phyloP scores from a whole-genome alignment of 2,113 vertebrate species.

The Melanostigma gelatinosum region DNA sequence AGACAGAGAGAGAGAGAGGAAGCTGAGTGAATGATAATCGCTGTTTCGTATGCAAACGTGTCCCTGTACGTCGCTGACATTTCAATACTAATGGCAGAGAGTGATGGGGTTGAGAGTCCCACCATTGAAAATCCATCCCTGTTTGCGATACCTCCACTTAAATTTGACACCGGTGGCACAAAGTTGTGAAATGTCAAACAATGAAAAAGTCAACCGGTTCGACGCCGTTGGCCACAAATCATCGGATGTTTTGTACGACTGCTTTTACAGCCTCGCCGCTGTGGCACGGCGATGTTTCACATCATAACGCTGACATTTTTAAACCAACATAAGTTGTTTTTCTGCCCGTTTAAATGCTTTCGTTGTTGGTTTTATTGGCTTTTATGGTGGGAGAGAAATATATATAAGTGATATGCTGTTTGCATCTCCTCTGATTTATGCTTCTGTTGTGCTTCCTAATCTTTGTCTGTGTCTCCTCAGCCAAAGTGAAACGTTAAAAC shows the following conservation, averaged over 20 bases:
- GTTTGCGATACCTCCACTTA: not conserved
- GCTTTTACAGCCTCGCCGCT: not conserved
- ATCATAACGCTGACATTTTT: not conserved
- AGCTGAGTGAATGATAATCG: conserved; percentile 73
- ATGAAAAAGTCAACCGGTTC: not conserved
- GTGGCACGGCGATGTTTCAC: not conserved
- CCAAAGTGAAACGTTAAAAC: not conserved
- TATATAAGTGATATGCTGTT: not conserved
- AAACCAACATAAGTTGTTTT: not conserved
- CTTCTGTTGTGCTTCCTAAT: not conserved
- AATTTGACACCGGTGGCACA: conserved; percentile 16
- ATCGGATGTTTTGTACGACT: not conserved
- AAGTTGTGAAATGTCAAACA: conserved; percentile 34
- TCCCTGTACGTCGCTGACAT: conserved; percentile 57
- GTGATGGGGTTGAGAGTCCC: not conserved
- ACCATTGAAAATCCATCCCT: conserved; percentile 1
- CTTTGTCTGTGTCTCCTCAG: too few species aligned
- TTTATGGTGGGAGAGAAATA: not conserved
- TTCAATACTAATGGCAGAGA: conserved; percentile 48
- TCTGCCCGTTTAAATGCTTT: not conserved
- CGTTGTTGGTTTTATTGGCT: not conserved
- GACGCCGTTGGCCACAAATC: not conserved
- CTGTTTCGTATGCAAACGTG: conserved; percentile 72
- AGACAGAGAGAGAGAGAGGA: conserved; percentile 3
- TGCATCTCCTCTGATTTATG: not conserved